Conservation (phyloP, 2,113 vertebrate species). For the Hippocampus abdominalis region DNA sequence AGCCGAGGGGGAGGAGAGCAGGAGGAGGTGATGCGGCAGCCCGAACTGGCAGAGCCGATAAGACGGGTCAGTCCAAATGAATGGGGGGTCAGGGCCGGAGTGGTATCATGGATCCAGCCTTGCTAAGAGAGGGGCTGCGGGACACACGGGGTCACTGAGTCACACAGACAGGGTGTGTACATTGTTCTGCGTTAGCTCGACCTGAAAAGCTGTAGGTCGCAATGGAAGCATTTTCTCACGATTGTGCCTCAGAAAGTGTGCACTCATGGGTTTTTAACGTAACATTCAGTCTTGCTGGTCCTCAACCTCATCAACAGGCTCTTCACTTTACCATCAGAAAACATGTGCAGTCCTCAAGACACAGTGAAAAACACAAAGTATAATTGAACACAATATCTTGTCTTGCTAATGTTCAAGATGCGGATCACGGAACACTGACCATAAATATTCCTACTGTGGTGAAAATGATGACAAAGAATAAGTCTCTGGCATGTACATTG, state of each 20-base stretch:
- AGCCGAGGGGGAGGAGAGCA: background rate
- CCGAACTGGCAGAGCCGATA: conserved; percentile 64
- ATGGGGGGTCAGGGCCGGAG: conserved; percentile 65
- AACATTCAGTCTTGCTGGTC: background rate
- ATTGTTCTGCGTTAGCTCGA: conserved; percentile 60
- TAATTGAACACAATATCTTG: background rate
- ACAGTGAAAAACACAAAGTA: background rate
- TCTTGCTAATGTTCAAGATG: background rate
- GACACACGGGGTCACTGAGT: conserved; percentile 53
- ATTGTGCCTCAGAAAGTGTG: conserved; percentile 61
- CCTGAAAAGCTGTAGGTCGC: conserved; percentile 37
- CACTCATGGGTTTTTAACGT: conserved; percentile 28
- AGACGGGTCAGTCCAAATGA: conserved; percentile 68
- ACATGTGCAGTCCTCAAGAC: background rate
- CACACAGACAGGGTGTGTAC: conserved; percentile 67
- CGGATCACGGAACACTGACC: background rate
- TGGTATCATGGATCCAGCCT: conserved; percentile 39
- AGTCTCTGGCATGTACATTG: background rate
- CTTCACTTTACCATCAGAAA: background rate
- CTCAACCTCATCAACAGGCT: background rate
- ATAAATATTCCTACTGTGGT: background rate
- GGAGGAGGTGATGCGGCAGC: conserved; percentile 26
- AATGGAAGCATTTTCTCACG: conserved; percentile 60
- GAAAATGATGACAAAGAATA: too few relatives aligned
- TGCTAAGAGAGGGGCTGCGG: conserved; percentile 30